Evolutionary conservation across 2,113 vertebrate species (phyloP), one percentile per base, ranked within the genome.

Genomic region (Sialia sialis): DNA sequence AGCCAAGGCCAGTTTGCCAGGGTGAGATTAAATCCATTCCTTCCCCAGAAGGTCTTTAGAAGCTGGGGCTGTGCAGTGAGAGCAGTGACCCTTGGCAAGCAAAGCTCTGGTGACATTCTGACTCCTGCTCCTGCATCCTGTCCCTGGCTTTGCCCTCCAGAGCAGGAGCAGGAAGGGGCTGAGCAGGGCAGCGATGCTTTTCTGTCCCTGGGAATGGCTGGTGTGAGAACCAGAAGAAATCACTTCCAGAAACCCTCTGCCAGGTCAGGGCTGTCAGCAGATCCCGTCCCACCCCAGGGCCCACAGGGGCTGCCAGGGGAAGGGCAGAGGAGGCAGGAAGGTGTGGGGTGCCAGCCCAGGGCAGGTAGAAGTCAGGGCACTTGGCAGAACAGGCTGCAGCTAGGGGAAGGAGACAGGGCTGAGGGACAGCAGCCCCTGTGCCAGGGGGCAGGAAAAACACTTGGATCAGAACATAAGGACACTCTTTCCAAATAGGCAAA

Each of bases 361-460:
- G n/a, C 7, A 66, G 68, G 68, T 3, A 38, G 43, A 34, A 22
- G 22, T 27, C 60, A 41, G 66, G 10, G 9, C 14, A 5, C 38
- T 23, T 18, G 54, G 44, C 36, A 66, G 60, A 59, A 44, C 2
- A 39, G 54, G 29, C 56, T 87, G 67, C 41, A 87, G 46, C 27
- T 23, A 13, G 32, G 3, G 1, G 16, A 43, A 81, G 43, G 27
- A 43, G 27, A n/a, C 0, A 2, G 0, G 5, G 41, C 34, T 77
- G 63, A 68, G 69, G 78, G 76, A 14, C 32, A 63, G 52, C 63
- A 59, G 55, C 25, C 34, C 30, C 55, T 0, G 3, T 29, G 66
- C 30, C 3, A 0, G 55, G 75, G 32, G 20, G 9, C 20, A 82
- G 44, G 29, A 44, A 26, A 3, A 8, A 38, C 38, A 21, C 30